phyloP scores from a whole-genome alignment of 2,888 invertebrate species.

The Catocala sponsa region DNA sequence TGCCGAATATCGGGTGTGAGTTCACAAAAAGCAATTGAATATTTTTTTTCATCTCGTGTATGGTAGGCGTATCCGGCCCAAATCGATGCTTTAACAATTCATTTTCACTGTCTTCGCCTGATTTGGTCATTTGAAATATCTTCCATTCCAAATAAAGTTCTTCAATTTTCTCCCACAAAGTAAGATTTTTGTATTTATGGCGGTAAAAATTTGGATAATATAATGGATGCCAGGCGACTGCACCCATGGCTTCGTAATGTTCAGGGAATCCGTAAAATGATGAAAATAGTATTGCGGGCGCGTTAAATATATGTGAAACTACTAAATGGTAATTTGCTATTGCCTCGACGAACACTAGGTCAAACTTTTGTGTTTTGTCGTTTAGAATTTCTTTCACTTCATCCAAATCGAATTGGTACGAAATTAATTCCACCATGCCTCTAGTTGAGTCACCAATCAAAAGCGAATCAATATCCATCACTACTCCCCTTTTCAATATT shows the following conservation, averaged over 20 bases:
- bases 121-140: constrained; percentile 19
- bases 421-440: constrained; percentile 11
- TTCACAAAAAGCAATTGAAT: constrained; percentile 58
- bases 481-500: constrained; percentile 38
- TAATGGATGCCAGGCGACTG: constrained; percentile 47
- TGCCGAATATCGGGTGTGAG: constrained; percentile 49
- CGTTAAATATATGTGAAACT: constrained; percentile 52
- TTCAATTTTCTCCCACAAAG: constrained; percentile 40
- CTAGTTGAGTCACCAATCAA: constrained; percentile 2
- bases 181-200: constrained; percentile 36
- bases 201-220: constrained; percentile 44
- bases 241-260: constrained; percentile 48
- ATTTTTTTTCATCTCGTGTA: constrained; percentile 49
- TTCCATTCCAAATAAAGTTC: constrained; percentile 43
- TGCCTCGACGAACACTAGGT: constrained; percentile 56
- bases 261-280: constrained; percentile 47
- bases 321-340: constrained; percentile 41
- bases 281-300: constrained; percentile 52
- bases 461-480: constrained; percentile 22
- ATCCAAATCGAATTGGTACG: constrained; percentile 23
- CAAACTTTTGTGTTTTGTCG: constrained; percentile 56
- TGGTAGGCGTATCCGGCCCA: constrained; percentile 48
- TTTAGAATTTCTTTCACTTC: constrained; percentile 44
- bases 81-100: constrained; percentile 45
- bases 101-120: constrained; percentile 37